Evolutionary conservation across 2,113 vertebrate species (phyloP).

Genomic region (Indicator maculatus): DNA sequence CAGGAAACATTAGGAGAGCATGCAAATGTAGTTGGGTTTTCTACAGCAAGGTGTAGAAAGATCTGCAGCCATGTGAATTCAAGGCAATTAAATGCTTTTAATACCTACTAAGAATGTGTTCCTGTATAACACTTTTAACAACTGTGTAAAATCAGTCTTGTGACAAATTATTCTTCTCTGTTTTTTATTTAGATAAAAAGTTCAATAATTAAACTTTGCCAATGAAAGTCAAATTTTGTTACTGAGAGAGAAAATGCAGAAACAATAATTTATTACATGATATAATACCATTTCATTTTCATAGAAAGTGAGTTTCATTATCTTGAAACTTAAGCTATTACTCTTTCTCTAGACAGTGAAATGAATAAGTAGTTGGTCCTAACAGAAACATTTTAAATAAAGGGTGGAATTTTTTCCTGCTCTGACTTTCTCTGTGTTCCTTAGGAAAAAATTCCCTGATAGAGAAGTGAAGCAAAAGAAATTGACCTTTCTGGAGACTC

Average conservation of each 20-base stretch:
- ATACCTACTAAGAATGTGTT: slow-evolving; percentile 39
- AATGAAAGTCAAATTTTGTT: slow-evolving; percentile 57
- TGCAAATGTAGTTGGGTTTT: slow-evolving; percentile 2
- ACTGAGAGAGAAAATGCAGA: slow-evolving; percentile 37
- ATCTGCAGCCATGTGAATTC: background rate
- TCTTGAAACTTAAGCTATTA: slow-evolving; percentile 62
- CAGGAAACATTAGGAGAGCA: slow-evolving; percentile 18
- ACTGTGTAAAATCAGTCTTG: slow-evolving; percentile 63
- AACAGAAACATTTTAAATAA: background rate
- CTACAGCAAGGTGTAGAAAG: slow-evolving; percentile 14
- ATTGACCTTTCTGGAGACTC: background rate
- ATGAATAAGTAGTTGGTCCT: slow-evolving; percentile 18
- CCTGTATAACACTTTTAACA: slow-evolving; percentile 62
- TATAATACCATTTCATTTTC: slow-evolving; percentile 54
- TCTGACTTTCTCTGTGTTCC: background rate
- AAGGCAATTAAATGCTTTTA: slow-evolving; percentile 59
- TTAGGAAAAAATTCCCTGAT: background rate
- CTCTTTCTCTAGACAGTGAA: background rate
- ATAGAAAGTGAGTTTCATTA: slow-evolving; percentile 62
- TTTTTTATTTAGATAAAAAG: slow-evolving; percentile 75
- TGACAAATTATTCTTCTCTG: slow-evolving; percentile 66
- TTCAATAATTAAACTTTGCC: slow-evolving; percentile 75
- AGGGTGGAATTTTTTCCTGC: background rate
- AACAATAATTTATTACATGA: slow-evolving; percentile 63
- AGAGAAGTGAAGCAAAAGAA: background rate